Evolutionary conservation across 2,888 invertebrate species (phyloP).

Genomic region (Hemaris fuciformis): DNA sequence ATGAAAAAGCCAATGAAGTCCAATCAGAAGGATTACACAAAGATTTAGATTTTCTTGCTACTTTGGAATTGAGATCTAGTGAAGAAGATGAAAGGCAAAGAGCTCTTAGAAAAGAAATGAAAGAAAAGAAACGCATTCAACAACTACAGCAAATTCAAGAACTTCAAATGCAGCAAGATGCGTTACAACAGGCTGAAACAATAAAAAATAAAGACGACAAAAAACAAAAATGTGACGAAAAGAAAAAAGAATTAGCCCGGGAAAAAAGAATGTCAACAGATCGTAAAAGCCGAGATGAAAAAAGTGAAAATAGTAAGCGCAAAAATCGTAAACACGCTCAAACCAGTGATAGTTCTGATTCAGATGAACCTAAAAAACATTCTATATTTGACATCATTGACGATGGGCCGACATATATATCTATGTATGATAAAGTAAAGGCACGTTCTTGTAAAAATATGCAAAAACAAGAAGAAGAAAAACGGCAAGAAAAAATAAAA

Average conservation of each 20-base stretch:
- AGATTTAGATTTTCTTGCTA: slow-evolving; percentile 82
- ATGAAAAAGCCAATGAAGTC: slow-evolving; percentile 46
- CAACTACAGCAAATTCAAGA: slow-evolving; percentile 75
- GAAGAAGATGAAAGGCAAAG: slow-evolving; percentile 83
- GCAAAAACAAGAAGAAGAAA: slow-evolving; percentile 95
- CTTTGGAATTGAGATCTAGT: slow-evolving; percentile 80
- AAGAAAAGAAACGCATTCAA: slow-evolving; percentile 79
- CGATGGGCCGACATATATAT: slow-evolving; percentile 94
- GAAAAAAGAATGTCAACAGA: slow-evolving; percentile 78
- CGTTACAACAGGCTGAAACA: slow-evolving; percentile 64
- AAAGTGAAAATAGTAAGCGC: slow-evolving; percentile 57
- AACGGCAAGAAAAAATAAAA: slow-evolving; percentile 91
- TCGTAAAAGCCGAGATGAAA: slow-evolving; percentile 77
- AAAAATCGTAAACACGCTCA: slow-evolving; percentile 74
- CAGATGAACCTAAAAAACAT: slow-evolving; percentile 92
- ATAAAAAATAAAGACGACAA: slow-evolving; percentile 71
- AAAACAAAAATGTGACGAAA: slow-evolving; percentile 65
- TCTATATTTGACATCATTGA: slow-evolving; percentile 95
- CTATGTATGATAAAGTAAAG: slow-evolving; percentile 99
- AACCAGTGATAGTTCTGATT: slow-evolving; percentile 86
- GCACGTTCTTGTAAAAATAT: slow-evolving; percentile 96
- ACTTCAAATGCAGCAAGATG: slow-evolving; percentile 75
- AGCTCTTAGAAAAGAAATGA: slow-evolving; percentile 78
- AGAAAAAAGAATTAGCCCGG: slow-evolving; percentile 68
- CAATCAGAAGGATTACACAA: slow-evolving; percentile 62